phyloP scores from a whole-genome alignment of 30 jellyfish, hydroid and myxozoan genomes.

The Pelagia noctiluca region DNA sequence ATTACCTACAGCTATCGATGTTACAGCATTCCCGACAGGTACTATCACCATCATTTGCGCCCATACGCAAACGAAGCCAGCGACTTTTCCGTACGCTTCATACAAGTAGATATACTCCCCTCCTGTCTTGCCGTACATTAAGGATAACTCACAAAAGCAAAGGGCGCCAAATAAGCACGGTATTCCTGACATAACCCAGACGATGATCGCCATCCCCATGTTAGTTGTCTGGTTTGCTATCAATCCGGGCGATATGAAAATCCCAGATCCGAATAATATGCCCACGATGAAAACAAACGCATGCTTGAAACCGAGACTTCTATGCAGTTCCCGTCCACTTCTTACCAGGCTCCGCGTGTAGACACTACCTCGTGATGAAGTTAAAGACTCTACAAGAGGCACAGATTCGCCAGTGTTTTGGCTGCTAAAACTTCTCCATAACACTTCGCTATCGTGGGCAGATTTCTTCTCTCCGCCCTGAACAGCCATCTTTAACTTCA shows the following conservation, averaged over 20 bases:
- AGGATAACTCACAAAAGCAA: slow-evolving; percentile 63
- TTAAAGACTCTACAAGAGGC: neutral
- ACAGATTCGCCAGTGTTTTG: neutral
- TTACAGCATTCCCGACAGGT: slow-evolving; percentile 35
- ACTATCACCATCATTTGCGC: slow-evolving; percentile 10
- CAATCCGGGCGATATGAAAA: slow-evolving; percentile 59
- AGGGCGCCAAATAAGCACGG: slow-evolving; percentile 46
- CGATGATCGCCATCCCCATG: slow-evolving; percentile 52
- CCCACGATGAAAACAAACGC: slow-evolving; percentile 61
- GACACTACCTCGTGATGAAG: neutral
- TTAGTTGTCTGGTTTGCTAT: slow-evolving; percentile 56
- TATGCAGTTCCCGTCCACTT: slow-evolving; percentile 29
- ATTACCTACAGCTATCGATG: slow-evolving; percentile 31
- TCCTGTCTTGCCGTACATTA: slow-evolving; percentile 47
- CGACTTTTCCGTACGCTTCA: slow-evolving; percentile 52
- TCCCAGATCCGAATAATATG: slow-evolving; percentile 52
- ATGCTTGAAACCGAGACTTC: slow-evolving; percentile 45
- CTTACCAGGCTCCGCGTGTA: neutral
- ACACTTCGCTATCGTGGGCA: neutral
- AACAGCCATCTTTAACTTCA: neutral
- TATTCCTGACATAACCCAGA: slow-evolving; percentile 39
- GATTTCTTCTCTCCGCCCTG: neutral
- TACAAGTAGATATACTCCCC: slow-evolving; percentile 43
- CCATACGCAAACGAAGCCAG: slow-evolving; percentile 52
- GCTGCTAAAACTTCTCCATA: neutral